Conservation (phyloP, 2,797 vertebrate species). For the Loriculus beryllinus region DNA sequence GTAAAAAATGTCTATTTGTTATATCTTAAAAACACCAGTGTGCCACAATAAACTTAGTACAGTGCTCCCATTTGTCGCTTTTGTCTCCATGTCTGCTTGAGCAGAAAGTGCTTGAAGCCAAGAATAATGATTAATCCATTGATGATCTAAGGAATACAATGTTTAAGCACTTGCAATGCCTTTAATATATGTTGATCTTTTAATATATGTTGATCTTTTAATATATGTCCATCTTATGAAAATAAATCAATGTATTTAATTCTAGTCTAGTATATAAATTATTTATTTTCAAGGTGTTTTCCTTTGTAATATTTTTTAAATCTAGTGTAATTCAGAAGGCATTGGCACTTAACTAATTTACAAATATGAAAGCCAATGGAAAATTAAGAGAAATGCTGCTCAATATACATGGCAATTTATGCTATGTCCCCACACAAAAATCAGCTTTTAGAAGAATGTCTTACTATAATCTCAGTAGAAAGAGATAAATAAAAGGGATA, state of each 20-base stretch:
- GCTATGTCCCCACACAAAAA: background rate
- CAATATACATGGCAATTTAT: background rate
- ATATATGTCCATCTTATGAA: background rate
- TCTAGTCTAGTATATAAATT: background rate
- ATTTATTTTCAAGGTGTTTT: background rate
- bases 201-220: background rate
- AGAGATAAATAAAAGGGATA: background rate
- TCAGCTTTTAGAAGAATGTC: background rate
- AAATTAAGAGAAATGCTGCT: background rate
- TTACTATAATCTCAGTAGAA: background rate
- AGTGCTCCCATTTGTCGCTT: background rate
- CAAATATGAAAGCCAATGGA: background rate
- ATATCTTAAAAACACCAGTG: background rate
- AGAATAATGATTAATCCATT: background rate
- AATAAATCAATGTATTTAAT: background rate
- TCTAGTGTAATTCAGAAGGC: background rate
- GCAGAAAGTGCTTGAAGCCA: background rate
- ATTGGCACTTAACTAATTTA: background rate
- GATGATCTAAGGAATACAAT: background rate
- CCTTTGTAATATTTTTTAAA: background rate
- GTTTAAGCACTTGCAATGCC: background rate
- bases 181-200: no score
- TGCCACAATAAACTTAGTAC: background rate
- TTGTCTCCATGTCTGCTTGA: background rate
- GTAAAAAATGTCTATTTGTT: background rate